Base-by-base conservation (phyloP, 2,888 invertebrate genomes). In the Syrphus vitripennis region DNA sequence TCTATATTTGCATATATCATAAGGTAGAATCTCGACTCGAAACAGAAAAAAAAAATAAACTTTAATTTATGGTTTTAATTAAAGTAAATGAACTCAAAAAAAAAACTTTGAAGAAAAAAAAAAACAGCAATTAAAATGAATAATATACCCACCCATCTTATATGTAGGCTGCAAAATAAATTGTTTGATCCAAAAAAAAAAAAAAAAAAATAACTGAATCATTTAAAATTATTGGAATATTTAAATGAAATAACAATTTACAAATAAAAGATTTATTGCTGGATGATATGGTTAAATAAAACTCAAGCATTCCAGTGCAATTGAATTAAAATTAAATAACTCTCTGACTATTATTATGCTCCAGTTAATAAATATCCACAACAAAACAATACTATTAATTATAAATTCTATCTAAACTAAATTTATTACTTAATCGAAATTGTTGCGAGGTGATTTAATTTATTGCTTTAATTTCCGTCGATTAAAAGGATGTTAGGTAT, bases 391-490 rank as follows among this genome's bases (percentile, higher is more conserved):
- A 29, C 48, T 53, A 84, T 80, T 84, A 80, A 84, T 84, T 67
- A 80, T 75, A 67, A 67, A 65, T 45, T 75, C 74, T 37, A 59
- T 67, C 76, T 80, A 76, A 75, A 65, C 40, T 34, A 53, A 67
- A 84, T 84, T 84, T 84, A 84, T 80, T 75, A 48, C 80, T 31
- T 37, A 67, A 50, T 67, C 50, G 48, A 31, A 72, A 55, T 53
- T 76, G 59, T 45, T 45, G 70, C 21, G 34, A 76, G 76, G 76
- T 84, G 84, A 80, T 81, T 69, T 31, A 81, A 84, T 84, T 84
- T 77, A 84, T 84, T 45, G 80, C 72, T 80, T 84, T 69, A 80
- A 84, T 84, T 84, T 84, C 84, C 84, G 80, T 48, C 76, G 76
- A 71, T 76, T 80, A 72, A 71, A 76, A 71, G 84, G 84, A 72